Percentiles rank a stretch among this genome's conserved stretches.
Conservation (phyloP, 2,113 vertebrate species). For the Rhinogobius similis region DNA sequence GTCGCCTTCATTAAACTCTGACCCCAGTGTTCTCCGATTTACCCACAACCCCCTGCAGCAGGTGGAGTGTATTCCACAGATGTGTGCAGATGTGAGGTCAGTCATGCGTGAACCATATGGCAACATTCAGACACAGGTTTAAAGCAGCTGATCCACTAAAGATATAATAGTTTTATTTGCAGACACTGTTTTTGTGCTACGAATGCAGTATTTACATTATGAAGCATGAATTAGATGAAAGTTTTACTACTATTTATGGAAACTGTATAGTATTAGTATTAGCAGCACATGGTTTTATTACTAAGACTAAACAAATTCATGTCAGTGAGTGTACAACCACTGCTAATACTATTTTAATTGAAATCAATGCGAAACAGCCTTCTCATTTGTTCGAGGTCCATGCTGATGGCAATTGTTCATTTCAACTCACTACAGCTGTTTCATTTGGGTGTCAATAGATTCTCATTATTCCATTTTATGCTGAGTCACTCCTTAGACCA, state of each 20-base stretch:
- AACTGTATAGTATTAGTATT: too few species aligned
- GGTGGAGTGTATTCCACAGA: background rate
- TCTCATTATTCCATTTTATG: background rate
- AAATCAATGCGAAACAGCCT: background rate
- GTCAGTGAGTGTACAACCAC: too few species aligned
- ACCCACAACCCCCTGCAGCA: slow-evolving; percentile 2
- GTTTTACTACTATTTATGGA: too few species aligned
- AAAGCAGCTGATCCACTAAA: background rate
- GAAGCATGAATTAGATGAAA: too few species aligned
- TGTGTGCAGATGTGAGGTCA: slow-evolving; percentile 5
- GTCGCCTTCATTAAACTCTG: background rate
- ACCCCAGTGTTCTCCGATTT: background rate
- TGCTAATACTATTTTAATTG: too few species aligned
- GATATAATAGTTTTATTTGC: too few species aligned
- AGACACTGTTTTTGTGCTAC: too few species aligned
- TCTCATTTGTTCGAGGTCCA: background rate
- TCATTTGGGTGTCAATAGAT: background rate
- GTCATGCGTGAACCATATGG: slow-evolving; percentile 2
- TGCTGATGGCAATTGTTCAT: background rate
- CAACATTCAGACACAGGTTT: background rate
- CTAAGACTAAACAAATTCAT: background rate
- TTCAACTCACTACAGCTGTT: background rate
- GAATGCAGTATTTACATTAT: too few species aligned
- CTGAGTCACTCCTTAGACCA: background rate
- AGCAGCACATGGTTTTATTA: background rate